These are phyloP conservation scores for Botia kubotai DNA, from an alignment of 2,797 vertebrate species.

Conservation along the genomic window DNA sequence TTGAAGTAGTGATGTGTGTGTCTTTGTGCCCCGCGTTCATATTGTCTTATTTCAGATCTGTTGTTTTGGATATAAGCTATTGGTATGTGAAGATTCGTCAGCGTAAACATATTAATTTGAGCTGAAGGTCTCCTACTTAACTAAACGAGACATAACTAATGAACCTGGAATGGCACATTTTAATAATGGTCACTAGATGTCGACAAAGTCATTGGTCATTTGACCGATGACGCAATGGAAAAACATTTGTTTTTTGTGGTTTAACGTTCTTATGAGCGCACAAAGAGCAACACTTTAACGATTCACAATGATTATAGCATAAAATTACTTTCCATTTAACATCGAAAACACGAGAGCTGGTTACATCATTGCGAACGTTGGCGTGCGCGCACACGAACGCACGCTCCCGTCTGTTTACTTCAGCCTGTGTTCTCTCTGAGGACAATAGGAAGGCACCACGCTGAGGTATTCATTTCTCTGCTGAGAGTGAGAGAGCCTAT, in stretches of 20 bases:
- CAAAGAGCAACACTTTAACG: no score
- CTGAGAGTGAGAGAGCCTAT: not conserved
- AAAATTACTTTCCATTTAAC: no score
- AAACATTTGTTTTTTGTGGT: no score
- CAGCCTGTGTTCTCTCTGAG: slow-evolving; percentile 13
- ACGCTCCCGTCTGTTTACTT: slow-evolving; percentile 20
- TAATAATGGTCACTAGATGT: slow-evolving; percentile 66
- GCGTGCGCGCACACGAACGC: not conserved
- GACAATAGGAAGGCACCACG: not conserved
- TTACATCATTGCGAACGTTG: no score
- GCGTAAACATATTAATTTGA: not conserved
- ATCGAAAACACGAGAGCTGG: no score
- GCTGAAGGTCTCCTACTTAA: no score
- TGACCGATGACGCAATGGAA: slow-evolving; percentile 21
- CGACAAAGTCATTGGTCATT: slow-evolving; percentile 55
- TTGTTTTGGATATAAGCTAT: not conserved
- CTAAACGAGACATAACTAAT: not conserved
- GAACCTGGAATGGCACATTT: not conserved
- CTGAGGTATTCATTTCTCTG: not conserved
- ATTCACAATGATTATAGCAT: no score
- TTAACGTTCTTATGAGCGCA: no score
- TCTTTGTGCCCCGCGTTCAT: not conserved
- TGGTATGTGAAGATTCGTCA: not conserved
- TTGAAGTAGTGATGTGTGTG: slow-evolving; percentile 62
- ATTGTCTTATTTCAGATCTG: no score